Evolutionary conservation across 30 jellyfish, hydroid and myxozoan genomes (phyloP).

Genomic region (Pelagia noctiluca): DNA sequence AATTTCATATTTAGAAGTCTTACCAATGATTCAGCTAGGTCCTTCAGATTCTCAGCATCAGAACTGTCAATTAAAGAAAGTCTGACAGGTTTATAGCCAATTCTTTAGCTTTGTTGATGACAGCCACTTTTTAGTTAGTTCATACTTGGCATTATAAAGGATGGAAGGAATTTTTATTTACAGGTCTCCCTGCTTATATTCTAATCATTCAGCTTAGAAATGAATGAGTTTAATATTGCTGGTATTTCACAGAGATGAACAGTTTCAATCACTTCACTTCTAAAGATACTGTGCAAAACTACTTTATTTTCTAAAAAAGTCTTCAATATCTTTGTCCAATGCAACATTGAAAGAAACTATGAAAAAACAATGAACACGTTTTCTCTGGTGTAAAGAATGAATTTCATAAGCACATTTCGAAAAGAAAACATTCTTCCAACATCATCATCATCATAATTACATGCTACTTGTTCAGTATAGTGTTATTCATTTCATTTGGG

Average conservation of each 20-base stretch:
- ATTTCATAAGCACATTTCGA: no score
- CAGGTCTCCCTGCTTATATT: not conserved
- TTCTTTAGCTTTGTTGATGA: not conserved
- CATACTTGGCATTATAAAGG: not conserved
- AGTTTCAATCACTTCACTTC: no score
- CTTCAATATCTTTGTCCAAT: not conserved
- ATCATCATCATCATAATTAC: no score
- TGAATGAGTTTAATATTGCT: not conserved
- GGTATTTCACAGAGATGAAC: not conserved
- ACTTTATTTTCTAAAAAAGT: no score
- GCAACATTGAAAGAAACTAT: no score
- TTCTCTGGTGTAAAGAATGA: no score
- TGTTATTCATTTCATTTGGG: no score
- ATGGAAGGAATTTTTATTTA: not conserved
- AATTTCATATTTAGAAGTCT: no score
- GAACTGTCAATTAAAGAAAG: not conserved
- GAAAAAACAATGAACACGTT: no score
- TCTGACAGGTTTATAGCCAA: not conserved
- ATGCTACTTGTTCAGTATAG: no score
- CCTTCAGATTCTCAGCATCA: not conserved
- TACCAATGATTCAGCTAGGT: not conserved
- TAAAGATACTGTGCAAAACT: no score
- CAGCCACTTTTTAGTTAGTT: not conserved
- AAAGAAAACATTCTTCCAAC: no score
- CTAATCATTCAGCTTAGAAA: not conserved